Conservation (phyloP, 1,140 invertebrate species). For the Brachionus asplanchnoidis region DNA sequence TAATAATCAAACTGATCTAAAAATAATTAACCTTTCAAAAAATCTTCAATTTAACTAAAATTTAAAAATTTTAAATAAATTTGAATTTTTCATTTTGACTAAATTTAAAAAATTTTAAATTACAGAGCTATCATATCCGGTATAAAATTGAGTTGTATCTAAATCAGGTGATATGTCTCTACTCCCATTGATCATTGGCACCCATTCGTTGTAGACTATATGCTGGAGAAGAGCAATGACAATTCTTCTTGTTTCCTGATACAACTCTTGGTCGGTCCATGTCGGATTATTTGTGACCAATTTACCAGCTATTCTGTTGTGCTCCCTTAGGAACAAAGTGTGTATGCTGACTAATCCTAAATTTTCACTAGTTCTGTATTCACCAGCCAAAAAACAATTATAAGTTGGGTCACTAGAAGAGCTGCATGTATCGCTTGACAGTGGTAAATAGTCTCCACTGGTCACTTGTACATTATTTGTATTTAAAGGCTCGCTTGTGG, state of each 20-base stretch:
- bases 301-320: constrained; percentile 46
- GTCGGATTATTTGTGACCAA: constrained; percentile 42
- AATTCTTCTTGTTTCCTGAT: constrained; percentile 75
- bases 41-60: too few species aligned
- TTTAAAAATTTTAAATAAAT: too few species aligned
- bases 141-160: neutral
- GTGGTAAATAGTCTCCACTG: neutral
- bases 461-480: neutral
- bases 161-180: neutral
- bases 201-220: constrained; percentile 86
- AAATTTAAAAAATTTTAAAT: too few species aligned
- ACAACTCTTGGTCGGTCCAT: constrained; percentile 46
- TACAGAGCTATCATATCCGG: neutral
- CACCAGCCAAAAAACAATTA: constrained; percentile 35
- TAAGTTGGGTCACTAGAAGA: neutral
- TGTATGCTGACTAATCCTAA: constrained; percentile 60
- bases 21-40: too few species aligned
- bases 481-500: neutral
- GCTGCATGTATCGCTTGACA: neutral
- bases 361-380: constrained; percentile 12
- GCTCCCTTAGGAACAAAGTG: constrained; percentile 63
- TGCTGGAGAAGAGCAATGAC: constrained; percentile 84
- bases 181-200: constrained; percentile 78
- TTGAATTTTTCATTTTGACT: too few species aligned
- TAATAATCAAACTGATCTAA: too few species aligned